phyloP scores from a whole-genome alignment of 2,797 vertebrate species.

The Microctenopoma stevenorrisi region DNA sequence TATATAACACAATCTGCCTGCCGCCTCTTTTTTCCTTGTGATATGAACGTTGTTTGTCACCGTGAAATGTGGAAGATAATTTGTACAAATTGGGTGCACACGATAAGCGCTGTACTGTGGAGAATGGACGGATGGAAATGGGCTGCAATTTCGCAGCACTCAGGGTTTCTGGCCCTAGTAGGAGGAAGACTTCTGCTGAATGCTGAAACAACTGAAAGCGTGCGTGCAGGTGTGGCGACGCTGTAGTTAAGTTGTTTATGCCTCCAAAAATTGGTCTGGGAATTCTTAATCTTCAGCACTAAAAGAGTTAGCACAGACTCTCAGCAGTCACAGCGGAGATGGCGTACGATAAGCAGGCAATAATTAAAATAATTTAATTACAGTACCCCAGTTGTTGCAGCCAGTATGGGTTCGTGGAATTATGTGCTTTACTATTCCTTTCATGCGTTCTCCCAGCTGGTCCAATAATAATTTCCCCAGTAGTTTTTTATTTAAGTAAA shows the following conservation, averaged over 20 bases:
- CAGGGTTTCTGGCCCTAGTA: not conserved
- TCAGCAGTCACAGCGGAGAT: slow-evolving; percentile 8
- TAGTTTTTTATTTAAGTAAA: slow-evolving; percentile 38
- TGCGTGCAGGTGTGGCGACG: not conserved
- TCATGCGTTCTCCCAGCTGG: slow-evolving; percentile 34
- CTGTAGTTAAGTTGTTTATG: slow-evolving; percentile 9
- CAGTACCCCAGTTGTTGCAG: slow-evolving; percentile 19
- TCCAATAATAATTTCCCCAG: slow-evolving; percentile 23
- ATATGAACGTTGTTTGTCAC: not conserved
- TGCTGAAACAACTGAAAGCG: not conserved
- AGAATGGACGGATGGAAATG: not conserved
- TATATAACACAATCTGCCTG: not conserved
- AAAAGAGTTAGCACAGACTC: not conserved
- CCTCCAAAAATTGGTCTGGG: not conserved
- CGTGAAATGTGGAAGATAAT: not conserved
- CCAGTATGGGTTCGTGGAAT: slow-evolving; percentile 15
- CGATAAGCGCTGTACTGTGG: too few relatives aligned
- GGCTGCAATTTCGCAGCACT: not conserved
- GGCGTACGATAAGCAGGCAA: slow-evolving; percentile 6
- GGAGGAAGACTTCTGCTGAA: not conserved
- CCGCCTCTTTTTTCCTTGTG: not conserved
- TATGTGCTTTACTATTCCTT: slow-evolving; percentile 39
- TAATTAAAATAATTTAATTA: slow-evolving; percentile 32
- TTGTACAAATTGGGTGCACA: not conserved
- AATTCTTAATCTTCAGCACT: slow-evolving; percentile 5